These are phyloP conservation scores for Chrysomela aeneicollis DNA, from an alignment of 2,888 invertebrate genomes.

Conservation along the genomic window DNA sequence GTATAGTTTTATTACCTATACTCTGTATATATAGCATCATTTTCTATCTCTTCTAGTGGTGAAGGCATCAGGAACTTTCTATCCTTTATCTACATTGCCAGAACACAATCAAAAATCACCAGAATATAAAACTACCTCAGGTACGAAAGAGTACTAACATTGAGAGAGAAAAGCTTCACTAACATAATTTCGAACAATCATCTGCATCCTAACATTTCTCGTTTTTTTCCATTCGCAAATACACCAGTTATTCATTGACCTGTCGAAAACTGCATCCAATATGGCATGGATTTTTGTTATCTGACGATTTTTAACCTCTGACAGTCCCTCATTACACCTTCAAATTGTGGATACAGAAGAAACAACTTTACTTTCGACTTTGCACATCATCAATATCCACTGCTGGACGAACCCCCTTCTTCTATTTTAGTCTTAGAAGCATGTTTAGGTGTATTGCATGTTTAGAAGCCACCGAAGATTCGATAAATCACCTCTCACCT, in stretches of 20 bases:
- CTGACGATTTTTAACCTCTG: too few relatives aligned
- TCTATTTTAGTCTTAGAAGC: background rate
- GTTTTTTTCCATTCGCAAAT: background rate
- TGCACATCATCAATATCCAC: background rate
- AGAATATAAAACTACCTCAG: conserved; percentile 66
- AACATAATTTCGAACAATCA: background rate
- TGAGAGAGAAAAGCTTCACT: conserved; percentile 24
- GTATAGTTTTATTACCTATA: background rate
- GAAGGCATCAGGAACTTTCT: conserved; percentile 92
- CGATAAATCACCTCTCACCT: too few relatives aligned
- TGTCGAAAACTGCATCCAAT: background rate
- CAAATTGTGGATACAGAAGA: too few relatives aligned
- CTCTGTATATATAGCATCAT: conserved; percentile 48
- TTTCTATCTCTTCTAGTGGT: conserved; percentile 75
- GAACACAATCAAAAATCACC: conserved; percentile 64
- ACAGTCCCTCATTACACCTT: too few relatives aligned
- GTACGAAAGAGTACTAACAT: conserved; percentile 61
- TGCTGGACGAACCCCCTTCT: background rate
- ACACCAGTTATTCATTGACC: background rate
- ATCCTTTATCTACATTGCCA: conserved; percentile 76
- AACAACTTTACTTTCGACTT: too few relatives aligned
- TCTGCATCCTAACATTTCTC: too few relatives aligned
- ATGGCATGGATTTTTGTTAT: too few relatives aligned
- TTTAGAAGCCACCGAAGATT: too few relatives aligned
- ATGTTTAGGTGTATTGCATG: background rate